Conservation (phyloP, 1,140 invertebrate genomes). For the Euwallacea similis region DNA sequence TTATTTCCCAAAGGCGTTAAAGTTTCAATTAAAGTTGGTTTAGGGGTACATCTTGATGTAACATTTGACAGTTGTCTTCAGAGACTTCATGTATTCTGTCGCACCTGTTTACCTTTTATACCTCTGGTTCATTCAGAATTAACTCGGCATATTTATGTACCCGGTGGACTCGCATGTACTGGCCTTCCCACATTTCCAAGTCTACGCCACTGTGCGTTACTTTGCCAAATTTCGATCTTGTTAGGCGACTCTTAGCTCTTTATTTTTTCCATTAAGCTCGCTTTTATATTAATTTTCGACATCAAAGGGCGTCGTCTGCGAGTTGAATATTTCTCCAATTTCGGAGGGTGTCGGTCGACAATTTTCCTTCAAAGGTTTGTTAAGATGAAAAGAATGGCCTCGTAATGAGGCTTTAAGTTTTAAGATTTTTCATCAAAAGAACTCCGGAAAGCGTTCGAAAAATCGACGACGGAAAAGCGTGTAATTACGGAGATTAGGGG, state of each 20-base stretch:
- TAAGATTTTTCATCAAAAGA: constrained; percentile 19
- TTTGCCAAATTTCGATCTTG: constrained; percentile 43
- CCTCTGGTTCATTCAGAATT: no score
- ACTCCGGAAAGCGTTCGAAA: constrained; percentile 18
- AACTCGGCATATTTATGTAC: no score
- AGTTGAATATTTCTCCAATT: constrained; percentile 35
- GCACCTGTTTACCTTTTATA: no score
- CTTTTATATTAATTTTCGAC: constrained; percentile 38
- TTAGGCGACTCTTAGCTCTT: constrained; percentile 40
- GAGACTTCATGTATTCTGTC: no score
- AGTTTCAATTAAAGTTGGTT: no score
- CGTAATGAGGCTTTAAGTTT: constrained; percentile 36
- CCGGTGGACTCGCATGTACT: no score
- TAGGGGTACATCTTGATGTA: no score
- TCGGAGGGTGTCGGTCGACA: constrained; percentile 29
- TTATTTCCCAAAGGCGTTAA: no score
- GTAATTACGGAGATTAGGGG: constrained; percentile 27
- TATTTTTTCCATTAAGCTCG: constrained; percentile 42
- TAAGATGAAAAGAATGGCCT: constrained; percentile 34
- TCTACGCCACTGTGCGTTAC: constrained; percentile 25
- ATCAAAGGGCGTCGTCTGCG: constrained; percentile 35
- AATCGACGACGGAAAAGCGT: constrained; percentile 9
- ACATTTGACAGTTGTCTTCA: no score
- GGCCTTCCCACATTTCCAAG: no score
- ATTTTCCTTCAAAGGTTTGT: constrained; percentile 35